These are phyloP conservation scores for Tupaia tana DNA, from an alignment of 2,113 vertebrate genomes.

Conservation along the genomic window DNA sequence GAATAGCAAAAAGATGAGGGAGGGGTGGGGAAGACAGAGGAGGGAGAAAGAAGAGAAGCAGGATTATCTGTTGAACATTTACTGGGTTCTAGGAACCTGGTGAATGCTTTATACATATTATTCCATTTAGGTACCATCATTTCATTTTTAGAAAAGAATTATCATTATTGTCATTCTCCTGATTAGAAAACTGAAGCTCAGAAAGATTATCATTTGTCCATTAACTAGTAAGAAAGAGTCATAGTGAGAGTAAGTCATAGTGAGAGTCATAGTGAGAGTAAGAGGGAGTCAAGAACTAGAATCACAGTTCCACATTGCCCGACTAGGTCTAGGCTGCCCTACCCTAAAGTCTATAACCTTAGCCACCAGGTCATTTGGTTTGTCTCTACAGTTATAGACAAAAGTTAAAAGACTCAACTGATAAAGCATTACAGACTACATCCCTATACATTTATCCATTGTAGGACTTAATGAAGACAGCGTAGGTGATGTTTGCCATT, in stretches of 20 bases:
- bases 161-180: conserved; percentile 19
- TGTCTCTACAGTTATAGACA: neutral
- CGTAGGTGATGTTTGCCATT: neutral
- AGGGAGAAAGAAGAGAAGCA: neutral
- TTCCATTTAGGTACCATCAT: neutral
- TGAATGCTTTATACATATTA: neutral
- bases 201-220: neutral
- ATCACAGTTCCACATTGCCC: neutral
- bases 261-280: neutral
- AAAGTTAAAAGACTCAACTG: conserved; percentile 21
- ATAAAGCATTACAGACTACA: neutral
- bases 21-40: neutral
- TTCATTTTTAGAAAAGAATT: neutral
- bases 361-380: neutral
- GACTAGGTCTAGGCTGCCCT: neutral
- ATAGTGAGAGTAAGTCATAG: neutral
- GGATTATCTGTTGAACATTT: neutral
- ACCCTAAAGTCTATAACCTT: neutral
- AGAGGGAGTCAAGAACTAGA: neutral
- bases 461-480: neutral
- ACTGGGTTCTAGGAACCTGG: neutral
- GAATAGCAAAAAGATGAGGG: neutral
- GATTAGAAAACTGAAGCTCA: neutral
- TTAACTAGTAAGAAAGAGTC: neutral
- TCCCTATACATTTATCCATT: neutral